These are phyloP conservation scores for Lepus americanus DNA, from an alignment of 2,113 vertebrate species.

Conservation along the genomic window DNA sequence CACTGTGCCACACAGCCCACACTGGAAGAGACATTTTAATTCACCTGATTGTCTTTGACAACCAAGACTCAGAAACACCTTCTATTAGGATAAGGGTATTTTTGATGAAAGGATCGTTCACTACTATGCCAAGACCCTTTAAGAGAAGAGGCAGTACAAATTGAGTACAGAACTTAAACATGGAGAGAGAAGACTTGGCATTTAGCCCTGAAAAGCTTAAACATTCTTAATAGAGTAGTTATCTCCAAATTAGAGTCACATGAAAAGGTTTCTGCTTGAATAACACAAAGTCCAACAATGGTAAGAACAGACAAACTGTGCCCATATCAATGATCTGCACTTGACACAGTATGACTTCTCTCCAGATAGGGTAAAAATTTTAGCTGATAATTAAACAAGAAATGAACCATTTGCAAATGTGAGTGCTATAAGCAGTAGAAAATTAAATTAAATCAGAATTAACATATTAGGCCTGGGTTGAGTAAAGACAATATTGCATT, in stretches of 20 bases:
- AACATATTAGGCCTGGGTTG: conserved; percentile 82
- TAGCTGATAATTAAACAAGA: conserved; percentile 87
- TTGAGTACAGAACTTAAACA: not conserved
- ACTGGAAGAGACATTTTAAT: no score
- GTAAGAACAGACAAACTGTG: conserved; percentile 70
- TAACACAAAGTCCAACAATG: conserved; percentile 3
- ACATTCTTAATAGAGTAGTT: conserved; percentile 62
- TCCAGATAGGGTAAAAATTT: conserved; percentile 80
- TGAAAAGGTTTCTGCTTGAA: conserved; percentile 56
- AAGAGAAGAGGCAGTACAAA: not conserved
- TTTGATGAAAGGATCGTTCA: not conserved
- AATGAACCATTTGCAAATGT: conserved; percentile 88
- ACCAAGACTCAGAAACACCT: not conserved
- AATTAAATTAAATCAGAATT: conserved; percentile 88
- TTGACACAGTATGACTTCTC: conserved; percentile 77
- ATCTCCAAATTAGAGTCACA: conserved; percentile 75
- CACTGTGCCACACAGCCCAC: no score
- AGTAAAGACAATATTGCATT: conserved; percentile 85
- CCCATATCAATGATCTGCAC: conserved; percentile 76
- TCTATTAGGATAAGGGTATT: not conserved
- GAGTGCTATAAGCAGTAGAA: conserved; percentile 81
- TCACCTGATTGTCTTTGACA: not conserved
- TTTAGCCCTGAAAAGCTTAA: conserved; percentile 18
- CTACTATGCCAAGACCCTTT: not conserved
- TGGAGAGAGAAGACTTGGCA: not conserved